Conservation (phyloP, 1,140 invertebrate species). For the Drosophila tani region DNA sequence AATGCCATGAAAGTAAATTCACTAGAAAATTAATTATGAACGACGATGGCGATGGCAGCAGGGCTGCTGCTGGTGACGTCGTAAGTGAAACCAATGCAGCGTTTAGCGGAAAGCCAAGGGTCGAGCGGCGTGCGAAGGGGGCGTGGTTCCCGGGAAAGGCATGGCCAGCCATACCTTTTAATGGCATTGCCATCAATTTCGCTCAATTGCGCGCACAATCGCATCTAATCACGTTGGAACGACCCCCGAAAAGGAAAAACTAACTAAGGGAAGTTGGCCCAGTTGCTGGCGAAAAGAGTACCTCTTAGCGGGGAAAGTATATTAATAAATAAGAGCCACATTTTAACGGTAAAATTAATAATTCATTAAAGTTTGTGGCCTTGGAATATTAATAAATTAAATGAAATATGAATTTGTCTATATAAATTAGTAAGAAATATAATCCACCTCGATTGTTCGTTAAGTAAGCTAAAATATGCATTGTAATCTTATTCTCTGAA, state of each 20-base stretch:
- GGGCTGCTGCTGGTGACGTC: slow-evolving; percentile 34
- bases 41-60: slow-evolving; percentile 47
- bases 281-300: neutral
- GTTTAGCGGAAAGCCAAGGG: slow-evolving; percentile 31
- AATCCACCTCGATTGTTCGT: too few relatives aligned
- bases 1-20: slow-evolving; percentile 82
- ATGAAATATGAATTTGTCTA: too few relatives aligned
- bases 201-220: slow-evolving; percentile 82
- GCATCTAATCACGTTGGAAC: slow-evolving; percentile 80
- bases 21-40: slow-evolving; percentile 84
- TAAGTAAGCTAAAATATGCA: too few relatives aligned
- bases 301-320: neutral
- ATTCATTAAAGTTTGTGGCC: too few relatives aligned
- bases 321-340: neutral
- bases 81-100: slow-evolving; percentile 68
- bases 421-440: too few relatives aligned
- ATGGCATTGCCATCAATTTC: slow-evolving; percentile 82
- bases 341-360: too few relatives aligned
- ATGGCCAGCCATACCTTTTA: slow-evolving; percentile 71
- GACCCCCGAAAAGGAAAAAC: slow-evolving; percentile 61
- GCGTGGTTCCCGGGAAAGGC: slow-evolving; percentile 1
- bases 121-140: neutral
- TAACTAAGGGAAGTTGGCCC: slow-evolving; percentile 5
- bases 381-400: too few relatives aligned
- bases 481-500: too few relatives aligned